Evolutionary conservation across 2,797 vertebrate species (phyloP), one percentile per base, ranked within the genome.

Genomic region (Apodemus agrarius): DNA sequence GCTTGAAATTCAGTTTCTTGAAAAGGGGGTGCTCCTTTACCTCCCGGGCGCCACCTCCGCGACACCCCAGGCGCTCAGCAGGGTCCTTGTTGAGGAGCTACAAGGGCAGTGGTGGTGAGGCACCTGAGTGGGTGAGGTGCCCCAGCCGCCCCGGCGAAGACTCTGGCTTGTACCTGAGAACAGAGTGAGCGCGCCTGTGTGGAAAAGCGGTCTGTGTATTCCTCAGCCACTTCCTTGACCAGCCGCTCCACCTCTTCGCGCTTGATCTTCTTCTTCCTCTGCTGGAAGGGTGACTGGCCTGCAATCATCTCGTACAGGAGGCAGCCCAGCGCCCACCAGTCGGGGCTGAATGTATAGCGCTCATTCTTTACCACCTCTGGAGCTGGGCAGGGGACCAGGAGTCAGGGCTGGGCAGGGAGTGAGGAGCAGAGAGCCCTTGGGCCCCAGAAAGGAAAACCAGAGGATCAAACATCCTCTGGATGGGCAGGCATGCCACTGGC

Each of bases 221-320:
- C 99, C 97, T 99, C 99, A 7, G 99, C 98, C 97, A 99, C 99
- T 65, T 99, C 99, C 98, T 97, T 99, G 96, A 99, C 99, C 95
- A 99, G 96, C 21, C 99, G 99, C 98, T 99, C 99, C 98, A 99
- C 99, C 83, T 99, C 99, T 97, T 99, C 99, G 24, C 99, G 98
- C 98, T 99, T 99, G 98, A 99, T 99, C 98, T 99, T 99, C 98
- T 99, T 99, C 98, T 99, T 99, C 96, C 99, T 99, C 98, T 99
- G 99, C 98, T 99, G 99, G 98, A 99, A 99, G 34, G 99, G 99
- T 0, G 99, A 99, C 98, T 99, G 99, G 89, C 99, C 99, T 96
- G 99, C 99, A 26, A 99, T 99, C 99, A 99, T 99, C 99, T 99
- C 99, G 0, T 99, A 99, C 61, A 99, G 98, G 89, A 99, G 99